Evolutionary conservation across 2,113 vertebrate genomes (phyloP).

Genomic region (Syrmaticus mikado): DNA sequence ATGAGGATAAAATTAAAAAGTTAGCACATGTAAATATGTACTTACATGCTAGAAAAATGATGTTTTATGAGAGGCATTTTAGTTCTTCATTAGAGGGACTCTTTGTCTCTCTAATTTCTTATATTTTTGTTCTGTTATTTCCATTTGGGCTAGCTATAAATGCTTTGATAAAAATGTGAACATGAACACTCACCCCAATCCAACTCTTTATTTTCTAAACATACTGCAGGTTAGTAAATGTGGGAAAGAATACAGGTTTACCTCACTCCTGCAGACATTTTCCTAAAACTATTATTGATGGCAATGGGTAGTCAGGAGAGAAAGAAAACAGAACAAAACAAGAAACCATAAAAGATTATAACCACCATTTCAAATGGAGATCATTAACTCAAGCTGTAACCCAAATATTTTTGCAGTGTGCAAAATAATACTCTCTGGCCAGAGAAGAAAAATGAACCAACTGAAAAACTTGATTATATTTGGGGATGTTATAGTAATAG

Average conservation of each 20-base stretch:
- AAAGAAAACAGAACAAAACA: neutral
- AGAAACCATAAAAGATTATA: slow-evolving; percentile 20
- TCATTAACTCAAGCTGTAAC: slow-evolving; percentile 66
- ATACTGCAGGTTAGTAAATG: neutral
- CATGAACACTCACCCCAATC: neutral
- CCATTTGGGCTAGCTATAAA: neutral
- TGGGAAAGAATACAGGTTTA: neutral
- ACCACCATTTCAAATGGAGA: neutral
- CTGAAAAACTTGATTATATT: neutral
- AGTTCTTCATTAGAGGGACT: neutral
- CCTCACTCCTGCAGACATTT: neutral
- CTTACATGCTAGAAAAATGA: neutral
- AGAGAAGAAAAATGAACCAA: slow-evolving; percentile 30
- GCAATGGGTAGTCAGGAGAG: neutral
- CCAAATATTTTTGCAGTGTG: slow-evolving; percentile 32
- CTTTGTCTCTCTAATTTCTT: neutral
- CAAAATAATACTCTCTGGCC: neutral
- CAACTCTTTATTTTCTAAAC: neutral
- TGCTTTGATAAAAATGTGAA: neutral
- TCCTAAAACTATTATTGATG: neutral
- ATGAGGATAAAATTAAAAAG: neutral
- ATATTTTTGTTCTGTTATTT: neutral
- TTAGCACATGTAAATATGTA: neutral
- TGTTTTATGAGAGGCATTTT: neutral
- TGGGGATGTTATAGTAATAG: neutral